Evolutionary conservation across 2,113 vertebrate genomes (phyloP).

Genomic region (Lepus timidus): DNA sequence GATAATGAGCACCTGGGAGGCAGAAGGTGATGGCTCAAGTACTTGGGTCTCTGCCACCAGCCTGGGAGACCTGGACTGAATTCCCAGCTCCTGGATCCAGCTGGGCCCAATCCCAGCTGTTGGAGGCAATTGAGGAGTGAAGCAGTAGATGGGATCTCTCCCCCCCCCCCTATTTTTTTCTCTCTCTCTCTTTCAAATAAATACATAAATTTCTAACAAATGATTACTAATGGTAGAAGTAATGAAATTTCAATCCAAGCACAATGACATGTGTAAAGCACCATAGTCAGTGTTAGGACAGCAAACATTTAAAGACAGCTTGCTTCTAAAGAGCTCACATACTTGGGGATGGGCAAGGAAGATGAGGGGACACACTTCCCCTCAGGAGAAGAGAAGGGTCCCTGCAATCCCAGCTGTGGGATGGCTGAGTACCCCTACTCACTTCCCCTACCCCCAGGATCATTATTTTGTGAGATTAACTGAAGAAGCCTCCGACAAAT

Average conservation of each 20-base stretch:
- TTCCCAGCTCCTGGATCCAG: too few relatives aligned
- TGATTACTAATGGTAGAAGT: slow-evolving; percentile 27
- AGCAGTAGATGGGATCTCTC: too few relatives aligned
- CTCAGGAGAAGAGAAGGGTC: background rate
- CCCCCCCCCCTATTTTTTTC: too few relatives aligned
- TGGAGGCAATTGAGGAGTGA: too few relatives aligned
- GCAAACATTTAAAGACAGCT: background rate
- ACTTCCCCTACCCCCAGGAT: background rate
- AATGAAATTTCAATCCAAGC: slow-evolving; percentile 38
- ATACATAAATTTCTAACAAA: background rate
- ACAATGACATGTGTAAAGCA: background rate
- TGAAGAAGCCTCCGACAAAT: background rate
- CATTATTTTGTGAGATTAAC: background rate
- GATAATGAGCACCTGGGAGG: too few relatives aligned
- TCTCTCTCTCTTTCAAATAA: too few relatives aligned
- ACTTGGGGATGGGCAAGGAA: background rate
- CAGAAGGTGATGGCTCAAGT: too few relatives aligned
- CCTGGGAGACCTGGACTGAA: too few relatives aligned
- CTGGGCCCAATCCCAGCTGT: too few relatives aligned
- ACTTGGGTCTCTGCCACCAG: too few relatives aligned
- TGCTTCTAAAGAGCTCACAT: background rate
- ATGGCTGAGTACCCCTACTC: background rate
- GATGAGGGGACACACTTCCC: background rate
- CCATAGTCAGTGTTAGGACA: background rate
- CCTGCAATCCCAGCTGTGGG: background rate